These are phyloP conservation scores for Pyrrhia umbra DNA, from an alignment of 2,888 invertebrate species.

Conservation along the genomic window DNA sequence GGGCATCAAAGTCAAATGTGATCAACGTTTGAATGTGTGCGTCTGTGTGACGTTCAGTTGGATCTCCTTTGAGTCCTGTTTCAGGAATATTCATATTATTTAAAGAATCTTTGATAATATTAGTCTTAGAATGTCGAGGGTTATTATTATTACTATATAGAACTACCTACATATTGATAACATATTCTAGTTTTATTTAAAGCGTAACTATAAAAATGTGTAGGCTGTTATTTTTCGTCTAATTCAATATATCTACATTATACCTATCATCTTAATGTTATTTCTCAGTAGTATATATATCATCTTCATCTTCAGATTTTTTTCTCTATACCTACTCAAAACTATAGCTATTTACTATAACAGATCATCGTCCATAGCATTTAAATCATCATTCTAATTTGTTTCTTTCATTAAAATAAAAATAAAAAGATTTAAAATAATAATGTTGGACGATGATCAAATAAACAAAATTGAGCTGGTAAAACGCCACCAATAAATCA, in stretches of 20 bases:
- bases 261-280: too few species aligned
- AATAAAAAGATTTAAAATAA: neutral
- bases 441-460: neutral
- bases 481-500: slow-evolving; percentile 15
- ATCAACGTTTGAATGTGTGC: neutral
- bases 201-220: too few species aligned
- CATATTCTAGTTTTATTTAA: too few species aligned
- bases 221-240: too few species aligned
- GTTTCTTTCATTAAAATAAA: neutral
- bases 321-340: too few species aligned
- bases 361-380: too few species aligned
- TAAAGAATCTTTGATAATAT: neutral
- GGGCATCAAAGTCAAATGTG: slow-evolving; percentile 35
- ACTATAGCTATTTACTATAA: too few species aligned
- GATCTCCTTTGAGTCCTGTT: neutral
- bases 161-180: too few species aligned
- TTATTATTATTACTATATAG: neutral
- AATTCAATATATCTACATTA: too few species aligned
- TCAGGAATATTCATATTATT: neutral
- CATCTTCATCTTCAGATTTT: too few species aligned
- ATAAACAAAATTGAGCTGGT: slow-evolving; percentile 13
- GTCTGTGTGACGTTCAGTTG: neutral
- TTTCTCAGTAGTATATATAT: too few species aligned
- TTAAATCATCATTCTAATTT: too few species aligned
- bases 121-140: neutral